Conservation (phyloP, 1,140 invertebrate genomes). For the Drosophila tani region DNA sequence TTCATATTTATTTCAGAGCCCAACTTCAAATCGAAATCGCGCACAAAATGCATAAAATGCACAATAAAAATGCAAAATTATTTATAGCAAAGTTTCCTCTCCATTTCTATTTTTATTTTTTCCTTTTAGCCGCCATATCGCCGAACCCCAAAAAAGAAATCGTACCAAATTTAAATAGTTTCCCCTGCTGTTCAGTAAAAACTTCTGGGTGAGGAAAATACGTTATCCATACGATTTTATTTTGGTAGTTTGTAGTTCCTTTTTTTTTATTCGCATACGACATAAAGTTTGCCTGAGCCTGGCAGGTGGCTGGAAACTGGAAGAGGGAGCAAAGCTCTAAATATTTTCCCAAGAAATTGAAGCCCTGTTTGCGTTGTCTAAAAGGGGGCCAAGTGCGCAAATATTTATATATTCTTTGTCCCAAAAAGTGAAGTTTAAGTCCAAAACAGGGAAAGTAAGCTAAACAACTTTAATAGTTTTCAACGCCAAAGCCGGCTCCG, state of each 20-base stretch:
- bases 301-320: slow-evolving; percentile 45
- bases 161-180: slow-evolving; percentile 71
- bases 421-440: slow-evolving; percentile 67
- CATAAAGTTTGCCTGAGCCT: slow-evolving; percentile 50
- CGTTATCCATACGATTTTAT: slow-evolving; percentile 38
- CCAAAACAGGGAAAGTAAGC: slow-evolving; percentile 50
- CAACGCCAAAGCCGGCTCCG: slow-evolving; percentile 49
- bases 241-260: slow-evolving; percentile 21
- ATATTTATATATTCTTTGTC: slow-evolving; percentile 46
- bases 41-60: slow-evolving; percentile 77
- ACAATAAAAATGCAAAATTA: slow-evolving; percentile 83
- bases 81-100: slow-evolving; percentile 74
- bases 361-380: slow-evolving; percentile 27
- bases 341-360: slow-evolving; percentile 60
- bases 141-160: slow-evolving; percentile 46
- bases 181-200: slow-evolving; percentile 34
- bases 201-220: slow-evolving; percentile 15
- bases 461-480: slow-evolving; percentile 73
- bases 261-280: slow-evolving; percentile 40
- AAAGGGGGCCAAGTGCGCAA: slow-evolving; percentile 31
- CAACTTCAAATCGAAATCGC: slow-evolving; percentile 77
- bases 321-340: slow-evolving; percentile 24
- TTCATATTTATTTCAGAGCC: slow-evolving; percentile 80
- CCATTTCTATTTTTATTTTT: slow-evolving; percentile 12
- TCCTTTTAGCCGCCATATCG: slow-evolving; percentile 48